These are phyloP conservation scores for Tamias sibiricus DNA, from an alignment of 2,113 vertebrate species.

Conservation along the genomic window DNA sequence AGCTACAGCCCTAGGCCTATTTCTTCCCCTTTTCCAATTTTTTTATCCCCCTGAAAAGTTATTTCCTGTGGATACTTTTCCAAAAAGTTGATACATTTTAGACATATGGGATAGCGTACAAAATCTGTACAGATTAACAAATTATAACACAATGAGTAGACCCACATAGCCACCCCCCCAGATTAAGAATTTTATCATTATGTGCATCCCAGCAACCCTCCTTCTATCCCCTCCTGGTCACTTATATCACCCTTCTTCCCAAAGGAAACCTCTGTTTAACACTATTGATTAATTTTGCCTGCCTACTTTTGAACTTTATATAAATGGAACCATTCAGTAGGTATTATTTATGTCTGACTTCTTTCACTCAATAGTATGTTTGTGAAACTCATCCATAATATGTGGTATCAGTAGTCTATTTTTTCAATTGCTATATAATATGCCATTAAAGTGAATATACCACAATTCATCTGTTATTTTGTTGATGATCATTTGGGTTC, in stretches of 20 bases:
- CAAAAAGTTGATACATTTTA: neutral
- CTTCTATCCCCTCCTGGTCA: neutral
- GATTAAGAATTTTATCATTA: neutral
- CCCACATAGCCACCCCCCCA: neutral
- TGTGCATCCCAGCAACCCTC: neutral
- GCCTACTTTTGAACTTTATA: slow-evolving; percentile 10
- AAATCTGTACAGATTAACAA: neutral
- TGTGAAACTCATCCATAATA: neutral
- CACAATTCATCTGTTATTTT: neutral
- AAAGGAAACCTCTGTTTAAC: neutral
- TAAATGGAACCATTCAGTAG: neutral
- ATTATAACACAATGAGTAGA: neutral
- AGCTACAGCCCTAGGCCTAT: neutral
- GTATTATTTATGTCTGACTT: slow-evolving; percentile 6
- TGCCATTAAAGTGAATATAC: neutral
- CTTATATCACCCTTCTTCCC: neutral
- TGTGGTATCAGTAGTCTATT: neutral
- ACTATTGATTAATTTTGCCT: neutral
- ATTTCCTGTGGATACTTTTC: neutral
- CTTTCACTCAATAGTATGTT: neutral
- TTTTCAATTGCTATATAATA: neutral
- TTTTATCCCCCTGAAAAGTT: neutral
- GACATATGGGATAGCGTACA: neutral
- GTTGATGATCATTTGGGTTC: neutral
- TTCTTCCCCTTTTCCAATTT: neutral